Evolutionary conservation across 2,888 invertebrate species (phyloP), one percentile per base, ranked within the genome.

Genomic region (Myopa tessellatipennis): DNA sequence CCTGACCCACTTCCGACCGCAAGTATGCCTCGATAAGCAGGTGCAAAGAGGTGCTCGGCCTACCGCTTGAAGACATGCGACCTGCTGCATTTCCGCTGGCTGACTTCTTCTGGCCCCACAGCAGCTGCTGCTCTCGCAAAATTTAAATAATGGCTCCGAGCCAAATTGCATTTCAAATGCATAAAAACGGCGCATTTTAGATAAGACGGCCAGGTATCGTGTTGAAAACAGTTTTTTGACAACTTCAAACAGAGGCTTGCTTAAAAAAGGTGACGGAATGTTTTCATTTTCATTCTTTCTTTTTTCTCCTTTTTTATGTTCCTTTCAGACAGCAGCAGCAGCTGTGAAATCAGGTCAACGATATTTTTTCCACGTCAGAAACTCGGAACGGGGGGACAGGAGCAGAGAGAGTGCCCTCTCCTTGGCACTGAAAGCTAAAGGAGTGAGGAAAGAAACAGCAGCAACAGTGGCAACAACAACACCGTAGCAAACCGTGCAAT

Each of bases 111-210:
- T n/a, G n/a, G n/a, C n/a, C n/a, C n/a, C n/a, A n/a, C n/a, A n/a
- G n/a, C n/a, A n/a, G n/a, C n/a, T 60, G 12, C 63, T 36, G 36
- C 63, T 36, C 34, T 60, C 14, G 14, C 63, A 14, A 63, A 63
- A 63, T 63, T 63, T 36, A 63, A 63, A 63, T 63, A 63, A 63
- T 68, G 68, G 68, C 68, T 12, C 10, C 12, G 68, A 40, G 68
- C 68, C 68, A 68, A 45, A 68, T 68, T 45, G 68, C 68, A 45
- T 68, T 68, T 10, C 40, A 68, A 68, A 45, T 45, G 50, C 68
- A 45, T 45, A 16, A 45, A 45, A 68, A 68, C 26, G 50, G 26
- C 68, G 68, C 34, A 63, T 63, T 63, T 26, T 34, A 63, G 63
- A 63, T 63, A 63, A 63, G 34, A 4, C 63, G 1, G n/a, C 18